Conservation (phyloP, 2,888 invertebrate genomes). For the Tupiocoris notatus region DNA sequence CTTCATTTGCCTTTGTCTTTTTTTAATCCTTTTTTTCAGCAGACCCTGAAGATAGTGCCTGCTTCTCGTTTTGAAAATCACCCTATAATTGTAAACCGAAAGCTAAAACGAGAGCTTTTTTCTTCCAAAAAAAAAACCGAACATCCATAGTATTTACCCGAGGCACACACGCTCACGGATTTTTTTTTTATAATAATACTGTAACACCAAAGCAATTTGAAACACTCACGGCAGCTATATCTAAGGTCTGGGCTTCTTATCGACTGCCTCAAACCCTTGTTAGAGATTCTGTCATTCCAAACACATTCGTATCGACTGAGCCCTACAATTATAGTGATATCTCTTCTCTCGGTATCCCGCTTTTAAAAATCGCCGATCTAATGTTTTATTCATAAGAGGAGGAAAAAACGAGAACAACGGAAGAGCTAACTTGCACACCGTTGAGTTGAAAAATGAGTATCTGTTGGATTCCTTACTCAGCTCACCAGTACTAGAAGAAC, state of each 20-base stretch:
- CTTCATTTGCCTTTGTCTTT: conserved; percentile 26
- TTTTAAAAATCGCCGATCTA: too few relatives aligned
- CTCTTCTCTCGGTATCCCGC: conserved; percentile 22
- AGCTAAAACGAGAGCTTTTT: conserved; percentile 20
- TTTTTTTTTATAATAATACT: too few relatives aligned
- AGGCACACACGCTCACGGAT: too few relatives aligned
- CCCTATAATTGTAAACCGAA: conserved; percentile 27
- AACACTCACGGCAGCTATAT: too few relatives aligned
- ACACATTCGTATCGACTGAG: conserved; percentile 36
- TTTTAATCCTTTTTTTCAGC: conserved; percentile 7
- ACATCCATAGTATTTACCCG: too few relatives aligned
- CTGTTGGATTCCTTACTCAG: too few relatives aligned
- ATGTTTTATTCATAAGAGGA: conserved; percentile 28
- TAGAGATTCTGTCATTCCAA: conserved; percentile 33
- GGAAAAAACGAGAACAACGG: too few relatives aligned
- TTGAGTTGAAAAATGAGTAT: too few relatives aligned
- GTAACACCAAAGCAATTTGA: too few relatives aligned
- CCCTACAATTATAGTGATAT: conserved; percentile 35
- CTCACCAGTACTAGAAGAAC: too few relatives aligned
- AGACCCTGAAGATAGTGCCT: background rate
- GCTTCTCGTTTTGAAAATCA: conserved; percentile 5
- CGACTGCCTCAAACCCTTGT: conserved; percentile 21
- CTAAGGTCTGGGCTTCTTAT: too few relatives aligned
- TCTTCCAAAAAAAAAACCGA: conserved; percentile 18
- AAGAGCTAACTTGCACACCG: too few relatives aligned